Percentiles rank a stretch among this genome's conserved stretches.
These are phyloP conservation scores for Panurus biarmicus DNA, from an alignment of 2,113 vertebrate species.

Conservation along the genomic window DNA sequence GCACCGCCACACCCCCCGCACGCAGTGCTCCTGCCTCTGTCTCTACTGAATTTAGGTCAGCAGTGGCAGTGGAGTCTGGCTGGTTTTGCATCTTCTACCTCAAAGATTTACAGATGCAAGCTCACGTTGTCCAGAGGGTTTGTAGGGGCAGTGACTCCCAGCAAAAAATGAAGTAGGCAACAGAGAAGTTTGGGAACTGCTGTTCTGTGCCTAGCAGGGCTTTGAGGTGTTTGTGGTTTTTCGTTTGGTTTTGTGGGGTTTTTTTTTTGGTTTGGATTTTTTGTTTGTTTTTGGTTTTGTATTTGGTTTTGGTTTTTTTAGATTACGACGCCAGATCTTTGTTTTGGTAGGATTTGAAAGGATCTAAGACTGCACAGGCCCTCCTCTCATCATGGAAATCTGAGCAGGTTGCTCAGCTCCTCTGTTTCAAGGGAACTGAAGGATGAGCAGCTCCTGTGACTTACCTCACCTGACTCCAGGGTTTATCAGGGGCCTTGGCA, in stretches of 20 bases:
- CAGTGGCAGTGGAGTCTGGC: neutral
- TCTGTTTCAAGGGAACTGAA: neutral
- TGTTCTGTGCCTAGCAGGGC: neutral
- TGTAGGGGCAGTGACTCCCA: neutral
- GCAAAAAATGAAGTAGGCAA: neutral
- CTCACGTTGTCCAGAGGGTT: neutral
- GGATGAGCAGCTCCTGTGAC: accelerated
- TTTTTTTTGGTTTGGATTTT: too few relatives aligned
- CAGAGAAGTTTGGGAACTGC: neutral
- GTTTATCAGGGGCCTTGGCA: neutral
- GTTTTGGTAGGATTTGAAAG: neutral
- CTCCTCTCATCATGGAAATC: neutral
- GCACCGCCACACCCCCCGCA: neutral
- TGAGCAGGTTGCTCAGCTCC: neutral
- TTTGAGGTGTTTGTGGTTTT: neutral
- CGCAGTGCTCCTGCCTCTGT: neutral
- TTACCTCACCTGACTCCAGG: neutral
- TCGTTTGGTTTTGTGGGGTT: too few relatives aligned
- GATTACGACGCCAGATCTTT: neutral
- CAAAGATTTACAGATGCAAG: neutral
- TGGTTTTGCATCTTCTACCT: neutral
- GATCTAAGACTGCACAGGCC: neutral
- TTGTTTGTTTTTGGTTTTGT: too few relatives aligned
- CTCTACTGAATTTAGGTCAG: neutral
- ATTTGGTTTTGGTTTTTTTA: too few relatives aligned